Conservation (phyloP, 92 coral and sea anemone species). For the Porites evermanni region DNA sequence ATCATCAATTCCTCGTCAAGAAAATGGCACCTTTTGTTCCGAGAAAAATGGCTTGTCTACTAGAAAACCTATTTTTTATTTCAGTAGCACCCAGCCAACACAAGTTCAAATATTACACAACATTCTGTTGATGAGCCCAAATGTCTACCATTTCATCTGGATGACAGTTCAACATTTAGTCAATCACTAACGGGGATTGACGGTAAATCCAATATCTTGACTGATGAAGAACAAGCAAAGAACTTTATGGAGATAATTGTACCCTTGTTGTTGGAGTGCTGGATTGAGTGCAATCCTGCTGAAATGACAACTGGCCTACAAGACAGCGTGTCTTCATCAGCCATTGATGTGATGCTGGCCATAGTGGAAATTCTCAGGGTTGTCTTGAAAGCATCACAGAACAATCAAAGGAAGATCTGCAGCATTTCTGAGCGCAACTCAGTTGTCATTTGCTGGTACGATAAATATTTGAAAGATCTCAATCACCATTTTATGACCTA, state of each 20-base stretch:
- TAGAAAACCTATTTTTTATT: conserved; percentile 17
- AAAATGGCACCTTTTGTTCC: not conserved
- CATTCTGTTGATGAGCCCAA: conserved; percentile 54
- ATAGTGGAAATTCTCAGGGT: conserved; percentile 73
- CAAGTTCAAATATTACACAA: conserved; percentile 48
- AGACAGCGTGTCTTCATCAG: conserved; percentile 52
- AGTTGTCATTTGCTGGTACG: conserved; percentile 14
- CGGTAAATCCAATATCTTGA: conserved; percentile 23
- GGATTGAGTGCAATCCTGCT: conserved; percentile 94
- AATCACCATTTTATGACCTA: conserved; percentile 75
- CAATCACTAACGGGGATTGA: not conserved
- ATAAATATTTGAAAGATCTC: conserved; percentile 66
- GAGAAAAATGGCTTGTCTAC: not conserved
- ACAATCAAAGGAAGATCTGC: conserved; percentile 10
- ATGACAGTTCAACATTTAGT: not conserved
- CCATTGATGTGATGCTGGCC: conserved; percentile 68
- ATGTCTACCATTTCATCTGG: conserved; percentile 34
- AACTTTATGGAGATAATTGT: conserved; percentile 71
- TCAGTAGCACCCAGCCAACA: conserved; percentile 41
- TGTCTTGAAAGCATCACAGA: conserved; percentile 58
- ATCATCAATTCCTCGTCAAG: not conserved
- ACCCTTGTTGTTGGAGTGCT: conserved; percentile 87
- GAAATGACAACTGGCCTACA: conserved; percentile 80
- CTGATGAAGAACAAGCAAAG: conserved; percentile 45
- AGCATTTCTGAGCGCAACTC: not conserved